Evolutionary conservation across 2,113 vertebrate genomes (phyloP).

Genomic region (Tragelaphus scriptus): DNA sequence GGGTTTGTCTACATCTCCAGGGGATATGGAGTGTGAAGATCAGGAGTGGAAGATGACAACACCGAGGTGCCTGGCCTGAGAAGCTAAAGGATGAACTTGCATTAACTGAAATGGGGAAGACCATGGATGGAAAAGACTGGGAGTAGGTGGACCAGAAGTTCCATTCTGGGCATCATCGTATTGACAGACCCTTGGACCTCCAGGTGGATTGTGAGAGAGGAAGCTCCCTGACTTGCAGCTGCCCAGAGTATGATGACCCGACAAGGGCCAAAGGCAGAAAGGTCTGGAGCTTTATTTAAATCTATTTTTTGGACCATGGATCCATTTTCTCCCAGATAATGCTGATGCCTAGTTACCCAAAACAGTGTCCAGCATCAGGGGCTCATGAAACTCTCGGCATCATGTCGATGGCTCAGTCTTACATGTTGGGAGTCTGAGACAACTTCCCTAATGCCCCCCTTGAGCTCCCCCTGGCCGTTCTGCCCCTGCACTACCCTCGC

Average conservation of each 20-base stretch:
- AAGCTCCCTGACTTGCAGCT: neutral
- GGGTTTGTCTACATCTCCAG: neutral
- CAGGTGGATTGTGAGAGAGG: neutral
- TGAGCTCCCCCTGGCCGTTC: neutral
- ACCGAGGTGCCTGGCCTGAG: neutral
- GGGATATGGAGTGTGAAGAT: neutral
- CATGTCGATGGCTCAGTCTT: accelerated
- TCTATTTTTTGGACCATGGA: neutral
- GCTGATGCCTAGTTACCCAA: neutral
- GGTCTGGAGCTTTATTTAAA: neutral
- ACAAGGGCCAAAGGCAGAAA: neutral
- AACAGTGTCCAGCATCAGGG: neutral
- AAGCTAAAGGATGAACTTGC: neutral
- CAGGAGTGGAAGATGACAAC: accelerated
- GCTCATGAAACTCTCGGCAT: neutral
- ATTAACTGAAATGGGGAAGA: neutral
- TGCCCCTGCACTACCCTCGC: accelerated
- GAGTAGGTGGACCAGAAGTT: neutral
- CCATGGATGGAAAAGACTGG: no score
- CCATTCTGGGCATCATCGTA: neutral
- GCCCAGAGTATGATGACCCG: no score
- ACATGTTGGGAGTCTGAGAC: neutral
- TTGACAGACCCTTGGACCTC: neutral
- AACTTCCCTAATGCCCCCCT: neutral
- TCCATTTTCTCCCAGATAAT: neutral